phyloP scores from a whole-genome alignment of 2,113 vertebrate species.

The Chaenogobius annularis region DNA sequence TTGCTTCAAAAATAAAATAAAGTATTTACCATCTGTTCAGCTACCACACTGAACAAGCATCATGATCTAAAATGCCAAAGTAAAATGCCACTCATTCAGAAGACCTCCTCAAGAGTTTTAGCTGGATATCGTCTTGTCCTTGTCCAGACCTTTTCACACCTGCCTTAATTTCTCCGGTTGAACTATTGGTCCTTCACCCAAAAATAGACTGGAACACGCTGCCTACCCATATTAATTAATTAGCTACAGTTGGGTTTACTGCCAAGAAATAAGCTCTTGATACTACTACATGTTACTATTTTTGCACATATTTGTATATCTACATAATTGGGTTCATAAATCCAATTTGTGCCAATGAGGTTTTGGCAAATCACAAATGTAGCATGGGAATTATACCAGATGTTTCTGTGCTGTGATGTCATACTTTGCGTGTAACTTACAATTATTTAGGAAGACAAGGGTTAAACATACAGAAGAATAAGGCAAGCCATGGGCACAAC shows the following conservation, averaged over 20 bases:
- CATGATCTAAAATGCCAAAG: too few relatives aligned
- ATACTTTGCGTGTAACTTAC: too few relatives aligned
- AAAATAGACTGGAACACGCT: neutral
- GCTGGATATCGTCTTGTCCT: neutral
- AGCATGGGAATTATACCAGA: neutral
- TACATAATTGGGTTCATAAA: slow-evolving; percentile 4
- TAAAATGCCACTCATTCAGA: neutral
- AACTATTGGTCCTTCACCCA: neutral
- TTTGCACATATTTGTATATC: neutral
- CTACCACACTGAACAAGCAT: too few relatives aligned
- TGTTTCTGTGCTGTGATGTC: neutral
- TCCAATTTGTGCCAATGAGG: slow-evolving; percentile 11
- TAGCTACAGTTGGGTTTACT: slow-evolving; percentile 11
- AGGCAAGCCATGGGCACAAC: too few relatives aligned
- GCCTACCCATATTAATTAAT: slow-evolving; percentile 8
- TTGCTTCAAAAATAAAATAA: too few relatives aligned
- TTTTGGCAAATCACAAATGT: slow-evolving; percentile 3
- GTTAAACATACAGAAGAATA: too few relatives aligned
- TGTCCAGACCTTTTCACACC: neutral
- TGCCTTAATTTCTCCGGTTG: neutral
- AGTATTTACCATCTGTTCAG: too few relatives aligned
- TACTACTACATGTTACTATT: slow-evolving; percentile 2
- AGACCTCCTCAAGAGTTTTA: neutral
- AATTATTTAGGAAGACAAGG: neutral
- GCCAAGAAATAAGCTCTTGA: slow-evolving; percentile 5